Evolutionary conservation across 2,888 invertebrate genomes (phyloP), one percentile per base, ranked within the genome.

Genomic region (Erannis defoliaria): DNA sequence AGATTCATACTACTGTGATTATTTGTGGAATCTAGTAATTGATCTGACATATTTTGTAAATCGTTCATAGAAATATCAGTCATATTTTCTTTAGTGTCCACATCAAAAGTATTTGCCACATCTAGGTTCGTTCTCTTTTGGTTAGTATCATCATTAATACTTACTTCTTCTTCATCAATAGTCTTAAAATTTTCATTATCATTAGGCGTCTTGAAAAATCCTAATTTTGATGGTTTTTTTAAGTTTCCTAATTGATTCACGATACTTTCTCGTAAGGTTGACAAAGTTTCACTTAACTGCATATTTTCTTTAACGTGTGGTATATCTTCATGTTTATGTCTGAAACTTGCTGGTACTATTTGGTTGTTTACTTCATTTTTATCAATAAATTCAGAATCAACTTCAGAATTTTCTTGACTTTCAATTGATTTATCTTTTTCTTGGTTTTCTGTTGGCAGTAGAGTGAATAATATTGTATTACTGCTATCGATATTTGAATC

Each of bases 31-130:
- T 76, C 65, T 55, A 89, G 72, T 68, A 89, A 73, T 16, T 80
- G 77, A 73, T 89, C 74, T 5, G 89, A 88, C 67, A 86, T 76
- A 18, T 80, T 75, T 75, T 90, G 87, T 64, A 89, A 76, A 66
- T 90, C 89, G 48, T 77, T 64, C 38, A 80, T 74, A 45, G 75
- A 71, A 6, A 77, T 48, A 50, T 53, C 38, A 46, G 51, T 45
- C n/a, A 19, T 2, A 0, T 5, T 48, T 43, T 58, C 59, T 35
- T 35, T 18, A 42, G 55, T 45, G 37, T 43, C 18, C 16, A 1
- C 14, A 29, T 55, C 57, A 40, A 57, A 50, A 26, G 50, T 37
- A 23, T 19, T 26, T 5, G 14, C 31, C 10, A 50, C n/a, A n/a
- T 37, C 55, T 8, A 45, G 31, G 0, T 33, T 26, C 1, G 14